Evolutionary conservation across 2,113 vertebrate genomes (phyloP), one percentile per base, ranked within the genome.

Genomic region (Geothlypis trichas): DNA sequence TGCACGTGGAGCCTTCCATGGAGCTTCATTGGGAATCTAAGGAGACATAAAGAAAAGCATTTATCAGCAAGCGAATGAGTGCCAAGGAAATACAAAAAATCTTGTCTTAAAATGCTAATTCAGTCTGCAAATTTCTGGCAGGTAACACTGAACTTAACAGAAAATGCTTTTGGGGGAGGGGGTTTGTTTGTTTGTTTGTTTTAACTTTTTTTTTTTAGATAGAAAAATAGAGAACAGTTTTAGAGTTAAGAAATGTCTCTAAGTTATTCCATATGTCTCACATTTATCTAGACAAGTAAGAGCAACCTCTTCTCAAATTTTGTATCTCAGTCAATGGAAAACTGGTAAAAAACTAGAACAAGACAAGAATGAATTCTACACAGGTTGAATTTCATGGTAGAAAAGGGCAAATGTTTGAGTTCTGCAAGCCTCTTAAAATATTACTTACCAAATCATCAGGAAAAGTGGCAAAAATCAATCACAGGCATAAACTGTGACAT

Each of bases 11-110:
- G 99, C 99, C 55, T 98, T 99, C 99, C 99, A 99, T 0, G 99
- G 99, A 37, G 99, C 99, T 27, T 99, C 99, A 81, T 30, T 98
- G 49, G 99, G 99, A 96, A 99, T 99, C 99, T 99, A 95, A 49
- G 86, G 93, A 65, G 59, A 81, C 65, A 35, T 27, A 13, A n/a
- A 20, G 75, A 55, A 91, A 46, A 78, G 10, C 2, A 18, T 68
- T 52, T 51, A 75, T 71, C 61, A 83, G n/a, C 28, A 82, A 75
- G 67, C 46, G n/a, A 71, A 55, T 27, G 24, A 71, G 16, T 22
- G 12, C 33, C 12, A 35, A 88, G 47, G 11, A 78, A 75, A 69
- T 12, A 57, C 19, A 69, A 54, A 46, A 35, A 44, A 46, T 30
- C 33, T 83, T 55, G 67, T 23, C 35, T 80, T 73, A 31, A 67